Base-by-base conservation (phyloP, 2,113 vertebrate genomes). In the Esox niger region DNA sequence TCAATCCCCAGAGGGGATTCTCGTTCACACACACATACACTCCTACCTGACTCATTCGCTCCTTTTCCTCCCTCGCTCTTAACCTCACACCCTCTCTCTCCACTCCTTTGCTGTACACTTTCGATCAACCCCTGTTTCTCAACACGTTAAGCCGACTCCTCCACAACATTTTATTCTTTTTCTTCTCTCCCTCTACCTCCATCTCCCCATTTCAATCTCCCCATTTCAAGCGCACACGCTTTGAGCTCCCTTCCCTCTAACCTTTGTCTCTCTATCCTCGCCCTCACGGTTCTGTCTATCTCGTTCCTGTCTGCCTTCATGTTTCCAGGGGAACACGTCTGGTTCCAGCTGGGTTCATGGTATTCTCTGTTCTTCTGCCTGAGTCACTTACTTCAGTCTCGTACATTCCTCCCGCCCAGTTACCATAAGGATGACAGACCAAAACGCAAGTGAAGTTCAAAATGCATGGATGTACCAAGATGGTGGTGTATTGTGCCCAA, bases 261-360 rank as follows among this genome's bases (percentile, higher is more conserved):
- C 74, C 70, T 61, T 2, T 71, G 61, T 81, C 67, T 73, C 71
- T 70, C 46, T 35, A 13, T 10, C 71, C 60, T n/a, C 71, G 70
- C 71, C 78, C 82, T 31, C 54, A n/a, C n/a, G n/a, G n/a, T n/a
- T n/a, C n/a, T n/a, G n/a, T n/a, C n/a, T n/a, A n/a, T n/a, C n/a
- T n/a, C n/a, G n/a, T n/a, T n/a, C 62, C 23, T 7, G 8, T 13
- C 38, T 10, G 31, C 52, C 32, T 64, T 54, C 55, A 23, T 81
- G 73, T 86, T 87, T 75, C 80, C 78, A 60, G 84, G 84, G 83
- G 84, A 87, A 84, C 83, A 60, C 69, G 4, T n/a, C 63, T 2
- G 63, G 77, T 83, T 77, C 79, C 83, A 0, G 31, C 68, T 79
- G 85, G 77, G 79, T 85, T 82, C 65, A 79, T 83, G 69, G 71